Base-by-base conservation (phyloP, 2,888 invertebrate genomes). In the Galerucella pusilla region DNA sequence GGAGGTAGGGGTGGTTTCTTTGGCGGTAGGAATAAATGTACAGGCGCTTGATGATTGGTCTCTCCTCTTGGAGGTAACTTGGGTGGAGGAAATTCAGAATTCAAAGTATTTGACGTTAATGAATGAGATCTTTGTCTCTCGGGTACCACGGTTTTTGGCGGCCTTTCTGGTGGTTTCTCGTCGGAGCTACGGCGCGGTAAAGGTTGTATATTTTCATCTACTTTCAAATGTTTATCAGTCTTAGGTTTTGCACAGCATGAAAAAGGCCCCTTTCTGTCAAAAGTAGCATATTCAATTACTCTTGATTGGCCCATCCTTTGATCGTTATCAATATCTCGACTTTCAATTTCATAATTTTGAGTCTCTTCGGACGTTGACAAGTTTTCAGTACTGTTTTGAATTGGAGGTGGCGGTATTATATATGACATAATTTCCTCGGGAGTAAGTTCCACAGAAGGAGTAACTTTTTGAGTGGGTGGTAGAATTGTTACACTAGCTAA, bases 381-480 rank as follows among this genome's bases (percentile, higher is more conserved):
- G 49, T 79, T 79, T 45, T 80, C 79, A 25, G 77, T 71, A 66
- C 76, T 81, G 12, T 67, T 54, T 54, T 84, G 85, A 69, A 82
- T 82, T 68, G 94, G 94, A 0, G 94, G 94, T 5, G 93, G 94
- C 28, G 95, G 95, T 85, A 96, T 95, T 77, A 95, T 96, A 82
- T 93, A 95, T 0, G 95, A 94, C 89, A 94, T 93, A 65, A 96
- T 94, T 88, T 95, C 94, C 87, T 95, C 95, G 0, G 94, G 93
- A 0, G 94, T 94, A 65, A 94, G 88, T 85, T 94, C 94, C 81
- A 94, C 92, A 11, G 94, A 93, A 10, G 94, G 93, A 2, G 93
- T 93, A 2, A 93, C 89, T 86, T 91, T 92, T 68, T 93, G 92
- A 1, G 92, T 93, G 0, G 96, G 96, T 14, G 96, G 96, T 59